These are phyloP conservation scores for Pluvialis apricaria DNA, from an alignment of 2,113 vertebrate species.

Conservation along the genomic window DNA sequence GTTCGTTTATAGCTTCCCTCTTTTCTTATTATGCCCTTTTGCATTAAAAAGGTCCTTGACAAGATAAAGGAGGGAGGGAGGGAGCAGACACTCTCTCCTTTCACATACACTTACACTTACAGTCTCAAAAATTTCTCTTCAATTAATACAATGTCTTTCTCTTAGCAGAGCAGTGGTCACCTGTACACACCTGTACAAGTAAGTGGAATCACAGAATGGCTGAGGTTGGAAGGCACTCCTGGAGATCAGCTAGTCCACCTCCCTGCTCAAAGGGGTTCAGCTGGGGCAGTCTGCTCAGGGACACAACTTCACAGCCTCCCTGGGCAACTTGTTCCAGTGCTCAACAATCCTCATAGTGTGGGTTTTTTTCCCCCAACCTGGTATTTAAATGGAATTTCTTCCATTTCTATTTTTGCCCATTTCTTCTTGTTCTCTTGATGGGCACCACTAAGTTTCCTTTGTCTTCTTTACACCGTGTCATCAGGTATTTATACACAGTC, in stretches of 20 bases:
- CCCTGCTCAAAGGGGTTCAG: neutral
- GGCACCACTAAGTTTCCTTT: neutral
- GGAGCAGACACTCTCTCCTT: neutral
- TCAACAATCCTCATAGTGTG: neutral
- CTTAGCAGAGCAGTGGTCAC: neutral
- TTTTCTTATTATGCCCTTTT: neutral
- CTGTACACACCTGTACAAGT: neutral
- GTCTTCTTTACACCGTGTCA: neutral
- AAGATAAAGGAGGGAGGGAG: neutral
- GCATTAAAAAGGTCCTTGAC: neutral
- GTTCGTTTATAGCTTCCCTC: neutral
- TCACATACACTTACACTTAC: neutral
- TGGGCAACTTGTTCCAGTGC: neutral
- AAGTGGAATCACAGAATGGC: neutral
- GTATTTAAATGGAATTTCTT: neutral
- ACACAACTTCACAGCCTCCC: neutral
- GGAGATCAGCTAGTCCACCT: neutral
- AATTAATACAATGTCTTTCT: neutral
- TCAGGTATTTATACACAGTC: neutral
- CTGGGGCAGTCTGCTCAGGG: neutral
- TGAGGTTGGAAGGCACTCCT: neutral
- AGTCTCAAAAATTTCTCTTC: neutral
- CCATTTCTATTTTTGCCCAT: neutral
- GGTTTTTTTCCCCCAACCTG: accelerated
- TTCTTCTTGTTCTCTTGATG: neutral